Base-by-base conservation (phyloP, 2,113 vertebrate genomes). In the Romanogobio albipinnatus region DNA sequence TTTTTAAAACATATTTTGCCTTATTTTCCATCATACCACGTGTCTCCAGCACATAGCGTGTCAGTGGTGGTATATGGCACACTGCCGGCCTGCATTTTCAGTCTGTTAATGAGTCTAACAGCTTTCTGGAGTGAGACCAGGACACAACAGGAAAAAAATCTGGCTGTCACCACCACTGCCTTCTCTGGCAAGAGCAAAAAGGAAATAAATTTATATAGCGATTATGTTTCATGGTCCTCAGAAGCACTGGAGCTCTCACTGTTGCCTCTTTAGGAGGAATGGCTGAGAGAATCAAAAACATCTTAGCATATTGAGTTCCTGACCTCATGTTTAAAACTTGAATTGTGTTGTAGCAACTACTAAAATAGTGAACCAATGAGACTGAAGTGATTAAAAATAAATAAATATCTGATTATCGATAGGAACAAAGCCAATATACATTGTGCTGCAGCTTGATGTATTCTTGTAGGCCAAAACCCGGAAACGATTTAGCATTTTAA, bases 21-120 rank as follows among this genome's bases (percentile, higher is more conserved):
- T 73, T 83, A 17, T 83, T 66, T 61, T 59, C 43, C 39, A 47
- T 66, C 88, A 79, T 88, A 90, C 85, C 19, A 53, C 4, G 15
- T 79, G 84, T 66, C 10, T 39, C 0, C 49, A 66, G 53, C 15
- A 24, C 45, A 61, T n/a, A 47, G 26, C 33, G 74, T 62, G 36
- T 70, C 22, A 56, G 14, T 77, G 64, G 84, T 78, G 87, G 88
- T 70, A 77, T 88, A 84, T 84, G 86, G 78, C 82, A 89, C 86
- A 87, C 90, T 91, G 88, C 89, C 87, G 64, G 39, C 1, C 89
- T 89, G 85, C 85, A 86, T 93, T 91, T 94, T 89, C 91, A 92
- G 89, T 61, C 83, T 53, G 79, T 84, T 93, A 91, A 93, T 92
- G 88, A 88, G 74, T 92, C 89, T 90, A 91, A 84, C 91, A 94